These are phyloP conservation scores for Rhincodon typus DNA, from an alignment of 2,797 vertebrate species.

Conservation along the genomic window DNA sequence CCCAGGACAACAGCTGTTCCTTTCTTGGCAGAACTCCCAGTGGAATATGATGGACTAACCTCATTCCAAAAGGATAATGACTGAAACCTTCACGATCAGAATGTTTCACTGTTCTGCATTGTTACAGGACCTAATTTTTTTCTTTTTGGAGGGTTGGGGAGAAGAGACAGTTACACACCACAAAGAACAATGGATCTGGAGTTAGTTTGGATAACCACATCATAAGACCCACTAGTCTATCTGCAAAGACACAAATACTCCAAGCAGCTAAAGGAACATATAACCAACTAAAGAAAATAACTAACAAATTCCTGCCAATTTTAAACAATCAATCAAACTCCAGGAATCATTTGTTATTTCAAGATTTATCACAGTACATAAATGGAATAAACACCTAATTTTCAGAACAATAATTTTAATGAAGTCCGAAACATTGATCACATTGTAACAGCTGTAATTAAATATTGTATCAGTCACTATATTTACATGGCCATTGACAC, in stretches of 20 bases:
- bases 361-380: not conserved
- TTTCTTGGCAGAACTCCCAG: not conserved
- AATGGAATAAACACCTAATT: not conserved
- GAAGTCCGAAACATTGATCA: not conserved
- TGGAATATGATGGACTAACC: not conserved
- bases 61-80: not conserved
- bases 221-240: not conserved
- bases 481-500: slow-evolving; percentile 34
- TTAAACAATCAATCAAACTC: not conserved
- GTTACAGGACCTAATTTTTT: not conserved
- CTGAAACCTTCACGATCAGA: not conserved
- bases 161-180: not conserved
- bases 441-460: slow-evolving; percentile 18
- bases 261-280: not conserved
- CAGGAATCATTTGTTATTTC: not conserved
- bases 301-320: not conserved
- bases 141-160: no score
- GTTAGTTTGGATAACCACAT: not conserved
- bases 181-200: not conserved
- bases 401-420: not conserved
- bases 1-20: not conserved
- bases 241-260: not conserved
- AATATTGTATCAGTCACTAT: slow-evolving; percentile 24
- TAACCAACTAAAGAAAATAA: not conserved
- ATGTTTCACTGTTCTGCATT: not conserved